Evolutionary conservation across 2,888 invertebrate genomes (phyloP).

Genomic region (Theretra japonica): DNA sequence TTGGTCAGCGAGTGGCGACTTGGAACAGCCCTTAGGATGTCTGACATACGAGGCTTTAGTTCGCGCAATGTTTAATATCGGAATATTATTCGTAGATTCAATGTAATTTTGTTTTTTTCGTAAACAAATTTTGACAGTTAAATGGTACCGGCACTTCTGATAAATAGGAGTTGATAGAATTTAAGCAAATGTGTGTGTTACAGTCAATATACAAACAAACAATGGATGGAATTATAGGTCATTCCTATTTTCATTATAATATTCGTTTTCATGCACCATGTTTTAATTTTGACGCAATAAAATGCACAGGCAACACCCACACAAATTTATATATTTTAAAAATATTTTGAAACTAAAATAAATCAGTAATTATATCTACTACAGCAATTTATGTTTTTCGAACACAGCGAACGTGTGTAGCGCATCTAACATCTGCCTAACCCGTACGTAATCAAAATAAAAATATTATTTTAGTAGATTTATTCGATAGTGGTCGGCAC

Average conservation of each 20-base stretch:
- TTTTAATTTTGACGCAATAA: no score
- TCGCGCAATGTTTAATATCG: neutral
- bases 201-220: no score
- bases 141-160: no score
- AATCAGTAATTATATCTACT: neutral
- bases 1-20: conserved; percentile 76
- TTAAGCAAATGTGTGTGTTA: no score
- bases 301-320: no score
- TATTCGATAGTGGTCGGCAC: conserved; percentile 81
- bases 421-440: conserved; percentile 78
- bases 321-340: no score
- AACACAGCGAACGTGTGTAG: conserved; percentile 50
- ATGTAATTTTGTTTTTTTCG: neutral
- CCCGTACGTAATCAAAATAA: conserved; percentile 82
- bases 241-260: no score
- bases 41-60: conserved; percentile 55
- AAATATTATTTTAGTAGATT: conserved; percentile 84
- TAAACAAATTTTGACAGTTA: no score
- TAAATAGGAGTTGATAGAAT: no score
- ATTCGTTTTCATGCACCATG: no score
- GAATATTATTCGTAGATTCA: neutral
- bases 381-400: neutral
- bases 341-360: neutral
- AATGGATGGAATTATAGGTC: no score
- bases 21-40: conserved; percentile 66